Evolutionary conservation across 2,888 invertebrate species (phyloP), one percentile per base, ranked within the genome.

Genomic region (Calliphora vomitoria): DNA sequence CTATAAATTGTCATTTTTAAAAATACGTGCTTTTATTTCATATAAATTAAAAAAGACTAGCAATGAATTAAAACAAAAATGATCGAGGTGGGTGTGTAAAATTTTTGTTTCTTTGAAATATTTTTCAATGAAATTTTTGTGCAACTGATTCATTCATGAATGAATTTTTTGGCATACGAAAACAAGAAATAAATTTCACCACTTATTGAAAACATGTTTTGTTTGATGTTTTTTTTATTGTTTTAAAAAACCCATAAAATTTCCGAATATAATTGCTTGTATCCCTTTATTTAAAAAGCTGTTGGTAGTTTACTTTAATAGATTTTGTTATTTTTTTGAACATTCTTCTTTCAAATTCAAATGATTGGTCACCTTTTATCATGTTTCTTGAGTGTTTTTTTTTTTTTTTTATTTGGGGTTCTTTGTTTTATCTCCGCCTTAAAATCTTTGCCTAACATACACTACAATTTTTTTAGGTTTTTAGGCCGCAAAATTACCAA

Each of bases 361-460:
- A 64, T 64, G 38, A 35, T 64, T 64, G 38, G 18, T 38, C 64
- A 64, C 38, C 64, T 64, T 64, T 64, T 64, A 64, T 64, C 38
- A 3, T 31, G 60, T 60, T 60, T 60, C 15, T 53, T 53, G 18
- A 53, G n/a, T 18, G 53, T 53, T 11, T 25, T 11, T 58, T 11
- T n/a, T 50, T 50, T n/a, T n/a, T n/a, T n/a, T 50, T n/a, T 15
- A 50, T n/a, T 50, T 60, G 4, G 20, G 55, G 8, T 55, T 8
- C 8, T 55, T 10, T 38, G 35, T 38, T 38, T 38, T n/a, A 64
- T n/a, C 64, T 18, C 8, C 38, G 64, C 64, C 38, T 64, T 38
- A 35, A 64, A 38, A 64, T 38, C 38, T n/a, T n/a, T 64, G 18
- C n/a, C 18, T 18, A 38, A 38, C 25, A 25, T 25, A 18, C 35